Evolutionary conservation across 2,113 vertebrate genomes (phyloP).

Genomic region (Odontesthes bonariensis): DNA sequence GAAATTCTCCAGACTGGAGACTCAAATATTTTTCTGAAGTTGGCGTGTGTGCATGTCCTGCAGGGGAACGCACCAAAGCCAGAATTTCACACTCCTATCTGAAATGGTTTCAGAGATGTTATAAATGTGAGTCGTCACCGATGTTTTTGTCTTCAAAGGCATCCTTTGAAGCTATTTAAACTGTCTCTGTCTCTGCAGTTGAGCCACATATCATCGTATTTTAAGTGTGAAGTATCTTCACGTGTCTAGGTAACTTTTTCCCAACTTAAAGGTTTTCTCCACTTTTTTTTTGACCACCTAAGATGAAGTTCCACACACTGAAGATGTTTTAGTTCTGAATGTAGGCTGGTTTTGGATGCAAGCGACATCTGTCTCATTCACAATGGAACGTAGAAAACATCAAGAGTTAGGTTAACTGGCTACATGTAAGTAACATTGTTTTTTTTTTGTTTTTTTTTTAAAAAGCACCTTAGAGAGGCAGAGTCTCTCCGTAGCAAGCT

Average conservation of each 20-base stretch:
- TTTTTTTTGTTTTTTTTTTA: too few relatives aligned
- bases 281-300: slow-evolving; percentile 27
- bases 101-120: slow-evolving; percentile 81
- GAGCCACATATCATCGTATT: slow-evolving; percentile 65
- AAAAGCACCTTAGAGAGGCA: too few relatives aligned
- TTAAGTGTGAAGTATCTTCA: slow-evolving; percentile 69
- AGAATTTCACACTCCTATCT: slow-evolving; percentile 81
- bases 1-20: slow-evolving; percentile 83
- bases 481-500: too few relatives aligned
- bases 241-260: slow-evolving; percentile 61
- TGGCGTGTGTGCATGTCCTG: slow-evolving; percentile 81
- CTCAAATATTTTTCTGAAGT: slow-evolving; percentile 77
- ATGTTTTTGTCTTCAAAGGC: slow-evolving; percentile 79
- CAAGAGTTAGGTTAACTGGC: too few relatives aligned
- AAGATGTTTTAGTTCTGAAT: slow-evolving; percentile 4
- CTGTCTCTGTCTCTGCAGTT: slow-evolving; percentile 67
- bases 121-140: slow-evolving; percentile 81
- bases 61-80: slow-evolving; percentile 78
- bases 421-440: too few relatives aligned
- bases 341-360: neutral
- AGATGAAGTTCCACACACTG: slow-evolving; percentile 22
- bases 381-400: too few relatives aligned
- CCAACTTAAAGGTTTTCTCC: slow-evolving; percentile 22
- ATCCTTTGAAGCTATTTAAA: slow-evolving; percentile 80
- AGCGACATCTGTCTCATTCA: neutral